Evolutionary conservation across 1,140 invertebrate genomes (phyloP), one percentile per base, ranked within the genome.

Genomic region (Pissodes strobi): DNA sequence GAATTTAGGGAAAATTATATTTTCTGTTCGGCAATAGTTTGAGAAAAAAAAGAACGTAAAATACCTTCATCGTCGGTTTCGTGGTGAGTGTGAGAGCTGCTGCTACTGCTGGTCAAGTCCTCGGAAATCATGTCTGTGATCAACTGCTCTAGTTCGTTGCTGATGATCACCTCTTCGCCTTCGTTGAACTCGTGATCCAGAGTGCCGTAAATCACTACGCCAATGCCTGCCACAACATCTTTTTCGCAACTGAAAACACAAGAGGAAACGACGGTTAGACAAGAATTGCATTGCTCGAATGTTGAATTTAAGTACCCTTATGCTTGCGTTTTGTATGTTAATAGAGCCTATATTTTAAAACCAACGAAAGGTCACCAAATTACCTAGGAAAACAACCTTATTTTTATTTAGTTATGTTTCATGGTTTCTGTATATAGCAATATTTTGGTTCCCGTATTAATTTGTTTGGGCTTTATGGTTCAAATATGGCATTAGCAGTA

Each of bases 161-260:
- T 92, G 59, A 97, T 86, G 67, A 88, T 84, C 60, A 89, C 84
- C 80, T 97, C 93, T 78, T 95, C 93, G 60, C 91, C 88, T 68
- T 89, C 88, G 13, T 70, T 62, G 23, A 68, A 72, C 15, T 69
- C 67, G 23, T 43, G 85, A 83, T 73, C 94, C 72, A 97, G 80
- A n/a, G 93, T 92, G 64, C 87, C 85, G 80, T 91, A 97, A 57
- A 97, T 86, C 57, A 92, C 84, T 59, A 90, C 79, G 4, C 92
- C 94, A 72, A 97, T 76, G 63, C 89, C 88, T 60, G 87, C 85
- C 60, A 94, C 84, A 68, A 94, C 23, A 49, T 77, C 73, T 56
- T 70, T 64, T 60, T 78, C 75, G 46, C 27, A 48, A 5, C 62
- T 64, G 12, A 15, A 63, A 55, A 17, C 12, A 25, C 4, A 55